A percentile compares a stretch with the other conserved stretches of the same genome.
These are phyloP conservation scores for Harlomillsia oculata DNA, from an alignment of 1,140 invertebrate species.

Conservation along the genomic window DNA sequence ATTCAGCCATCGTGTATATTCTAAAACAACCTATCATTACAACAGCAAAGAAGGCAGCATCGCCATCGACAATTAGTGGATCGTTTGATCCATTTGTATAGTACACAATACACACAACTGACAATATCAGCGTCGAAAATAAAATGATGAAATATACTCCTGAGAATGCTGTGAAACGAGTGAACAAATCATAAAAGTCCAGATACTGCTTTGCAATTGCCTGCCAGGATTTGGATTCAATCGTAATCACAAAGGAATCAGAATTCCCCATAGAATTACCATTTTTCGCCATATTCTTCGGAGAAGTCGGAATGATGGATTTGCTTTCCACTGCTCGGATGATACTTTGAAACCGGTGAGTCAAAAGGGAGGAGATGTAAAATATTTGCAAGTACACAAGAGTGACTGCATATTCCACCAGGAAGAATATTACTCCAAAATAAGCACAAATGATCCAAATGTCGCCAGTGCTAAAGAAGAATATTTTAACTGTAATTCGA, in stretches of 20 bases:
- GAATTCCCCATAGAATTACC: background rate
- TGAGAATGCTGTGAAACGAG: background rate
- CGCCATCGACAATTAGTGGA: background rate
- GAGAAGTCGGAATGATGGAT: background rate
- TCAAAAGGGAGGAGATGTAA: background rate
- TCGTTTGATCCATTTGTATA: background rate
- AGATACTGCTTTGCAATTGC: slow-evolving; percentile 9
- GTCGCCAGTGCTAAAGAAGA: background rate
- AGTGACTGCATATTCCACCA: background rate
- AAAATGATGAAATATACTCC: slow-evolving; percentile 5
- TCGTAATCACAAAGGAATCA: background rate
- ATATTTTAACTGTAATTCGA: background rate
- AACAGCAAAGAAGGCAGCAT: background rate
- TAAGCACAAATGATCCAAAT: background rate
- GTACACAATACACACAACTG: slow-evolving; percentile 9
- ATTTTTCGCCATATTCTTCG: background rate
- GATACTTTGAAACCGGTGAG: slow-evolving; percentile 5
- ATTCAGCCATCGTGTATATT: background rate
- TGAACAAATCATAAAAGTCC: slow-evolving; percentile 7
- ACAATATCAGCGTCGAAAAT: background rate
- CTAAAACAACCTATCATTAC: background rate
- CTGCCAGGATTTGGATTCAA: slow-evolving; percentile 10
- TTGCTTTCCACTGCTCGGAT: background rate
- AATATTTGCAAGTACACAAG: background rate
- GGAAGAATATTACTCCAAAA: background rate